These are phyloP conservation scores for Agapornis roseicollis DNA, from an alignment of 2,113 vertebrate genomes.

Conservation along the genomic window DNA sequence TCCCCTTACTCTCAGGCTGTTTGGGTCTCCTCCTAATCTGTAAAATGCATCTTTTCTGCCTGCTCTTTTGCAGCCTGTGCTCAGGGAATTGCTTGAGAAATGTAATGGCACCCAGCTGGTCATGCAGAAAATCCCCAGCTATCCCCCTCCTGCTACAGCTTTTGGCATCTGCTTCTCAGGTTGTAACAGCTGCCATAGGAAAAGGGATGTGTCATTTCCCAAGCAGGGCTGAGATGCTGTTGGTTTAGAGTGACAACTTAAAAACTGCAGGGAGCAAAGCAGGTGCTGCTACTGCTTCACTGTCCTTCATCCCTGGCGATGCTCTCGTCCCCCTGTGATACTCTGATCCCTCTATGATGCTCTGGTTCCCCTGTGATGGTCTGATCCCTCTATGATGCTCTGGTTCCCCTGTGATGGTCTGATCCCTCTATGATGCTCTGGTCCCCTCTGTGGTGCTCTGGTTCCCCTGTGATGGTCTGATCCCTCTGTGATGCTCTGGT, in stretches of 20 bases:
- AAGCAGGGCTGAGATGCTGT: background rate
- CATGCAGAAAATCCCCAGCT: background rate
- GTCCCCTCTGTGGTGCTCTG: background rate
- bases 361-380: background rate
- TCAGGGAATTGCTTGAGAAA: background rate
- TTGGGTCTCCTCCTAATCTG: background rate
- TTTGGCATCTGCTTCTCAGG: background rate
- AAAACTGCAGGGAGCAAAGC: background rate
- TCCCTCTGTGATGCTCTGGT: too few relatives aligned
- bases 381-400: too few relatives aligned
- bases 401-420: too few relatives aligned
- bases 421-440: too few relatives aligned
- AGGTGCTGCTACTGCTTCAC: accelerated
- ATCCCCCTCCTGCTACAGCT: background rate
- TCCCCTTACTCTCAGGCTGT: background rate
- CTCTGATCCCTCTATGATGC: background rate
- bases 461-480: background rate
- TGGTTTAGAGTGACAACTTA: background rate
- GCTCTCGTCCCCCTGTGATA: too few relatives aligned
- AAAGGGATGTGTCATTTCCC: background rate
- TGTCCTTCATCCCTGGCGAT: background rate
- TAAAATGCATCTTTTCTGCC: background rate
- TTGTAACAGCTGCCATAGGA: background rate
- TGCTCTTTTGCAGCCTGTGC: background rate
- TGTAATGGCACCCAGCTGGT: background rate